Evolutionary conservation across 2,888 invertebrate genomes (phyloP), one percentile per base, ranked within the genome.

Genomic region (Stenotaenia linearis): DNA sequence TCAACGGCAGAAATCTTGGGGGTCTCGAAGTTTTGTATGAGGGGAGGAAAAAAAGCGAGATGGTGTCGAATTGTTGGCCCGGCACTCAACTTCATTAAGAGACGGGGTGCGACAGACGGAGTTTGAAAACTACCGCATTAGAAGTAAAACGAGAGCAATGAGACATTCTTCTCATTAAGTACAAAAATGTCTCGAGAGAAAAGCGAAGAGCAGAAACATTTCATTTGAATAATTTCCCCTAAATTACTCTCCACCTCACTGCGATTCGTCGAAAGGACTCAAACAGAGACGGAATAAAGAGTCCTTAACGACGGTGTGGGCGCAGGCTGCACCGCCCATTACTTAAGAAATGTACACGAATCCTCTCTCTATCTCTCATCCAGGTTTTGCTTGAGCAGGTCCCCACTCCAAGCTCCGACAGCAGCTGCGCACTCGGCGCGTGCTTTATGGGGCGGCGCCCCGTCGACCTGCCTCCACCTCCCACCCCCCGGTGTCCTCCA

Each of bases 401-500:
- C 69, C 69, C 69, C 69, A 28, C 69, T 69, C 69, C 69, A 28
- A 69, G 28, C 28, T 35, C 23, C 75, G 35, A 75, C 75, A 32
- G 69, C 69, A 69, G 69, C 69, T 69, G 69, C 69, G 69, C 69
- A 69, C 69, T 69, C 69, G 69, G 69, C 69, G 69, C 75, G 75
- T 75, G 75, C 75, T 75, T 75, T 75, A 75, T 75, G 75, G 32
- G 75, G 75, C 75, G 75, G 32, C 75, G 75, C 75, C 75, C 75
- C 35, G 37, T 37, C 75, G 75, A 75, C 75, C 75, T 75, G 75
- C 35, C 32, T 32, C 37, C 75, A 75, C 32, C 37, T 75, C 75
- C 75, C 23, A 32, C 75, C 75, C 32, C 37, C 32, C 5, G 28
- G 37, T 37, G 75, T 35, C 75, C 75, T 32, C 37, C 74, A n/a